Evolutionary conservation across 2,113 vertebrate genomes (phyloP).

Genomic region (Octodon degus): DNA sequence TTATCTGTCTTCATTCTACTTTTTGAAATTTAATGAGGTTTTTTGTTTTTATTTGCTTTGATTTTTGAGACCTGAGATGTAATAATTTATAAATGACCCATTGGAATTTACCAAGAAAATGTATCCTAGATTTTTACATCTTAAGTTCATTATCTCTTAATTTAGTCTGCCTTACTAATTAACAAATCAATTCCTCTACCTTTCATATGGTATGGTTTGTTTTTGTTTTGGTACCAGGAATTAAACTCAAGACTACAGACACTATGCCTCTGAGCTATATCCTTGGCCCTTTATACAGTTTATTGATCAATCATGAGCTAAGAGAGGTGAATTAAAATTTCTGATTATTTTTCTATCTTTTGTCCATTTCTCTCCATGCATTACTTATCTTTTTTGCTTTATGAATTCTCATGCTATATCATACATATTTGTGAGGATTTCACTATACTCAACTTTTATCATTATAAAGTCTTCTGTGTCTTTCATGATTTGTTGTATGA

Average conservation of each 20-base stretch:
- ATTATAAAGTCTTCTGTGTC: neutral
- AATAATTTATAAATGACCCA: constrained; percentile 40
- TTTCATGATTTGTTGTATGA: constrained; percentile 54
- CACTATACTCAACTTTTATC: constrained; percentile 9
- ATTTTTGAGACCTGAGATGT: neutral
- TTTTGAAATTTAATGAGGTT: constrained; percentile 46
- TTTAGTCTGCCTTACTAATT: constrained; percentile 13
- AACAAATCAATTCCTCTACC: constrained; percentile 29
- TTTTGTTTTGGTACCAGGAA: neutral
- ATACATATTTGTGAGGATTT: constrained; percentile 34
- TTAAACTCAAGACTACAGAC: too few relatives aligned
- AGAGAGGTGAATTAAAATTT: constrained; percentile 45
- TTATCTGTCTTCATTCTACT: neutral
- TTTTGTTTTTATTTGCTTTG: neutral
- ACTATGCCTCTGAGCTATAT: too few relatives aligned
- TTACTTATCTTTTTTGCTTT: constrained; percentile 28
- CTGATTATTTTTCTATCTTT: neutral
- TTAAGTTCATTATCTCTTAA: constrained; percentile 32
- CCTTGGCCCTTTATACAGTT: neutral
- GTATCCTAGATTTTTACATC: constrained; percentile 54
- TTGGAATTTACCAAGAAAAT: neutral
- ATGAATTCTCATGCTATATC: constrained; percentile 42
- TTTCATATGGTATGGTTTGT: constrained; percentile 37
- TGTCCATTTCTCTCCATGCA: neutral
- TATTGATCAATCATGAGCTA: constrained; percentile 32